Conservation (phyloP, 2,113 vertebrate species). For the Tenrec ecaudatus region DNA sequence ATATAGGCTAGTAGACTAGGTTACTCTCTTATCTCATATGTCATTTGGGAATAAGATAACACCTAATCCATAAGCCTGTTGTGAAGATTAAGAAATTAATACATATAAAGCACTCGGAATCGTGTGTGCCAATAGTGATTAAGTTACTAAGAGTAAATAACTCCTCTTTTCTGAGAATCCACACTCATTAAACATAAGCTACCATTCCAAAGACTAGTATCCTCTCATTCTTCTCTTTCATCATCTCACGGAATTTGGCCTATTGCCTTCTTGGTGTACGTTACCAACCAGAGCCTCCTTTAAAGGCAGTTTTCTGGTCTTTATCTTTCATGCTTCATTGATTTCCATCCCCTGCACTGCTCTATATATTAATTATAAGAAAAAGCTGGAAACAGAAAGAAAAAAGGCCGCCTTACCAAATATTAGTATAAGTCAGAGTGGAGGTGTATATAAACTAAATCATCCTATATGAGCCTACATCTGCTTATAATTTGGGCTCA, state of each 20-base stretch:
- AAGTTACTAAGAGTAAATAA: neutral
- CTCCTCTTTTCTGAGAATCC: neutral
- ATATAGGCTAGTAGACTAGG: neutral
- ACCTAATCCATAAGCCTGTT: neutral
- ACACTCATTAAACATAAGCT: neutral
- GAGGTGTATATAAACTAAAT: neutral
- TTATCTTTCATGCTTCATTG: neutral
- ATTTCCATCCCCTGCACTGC: neutral
- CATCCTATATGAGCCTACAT: neutral
- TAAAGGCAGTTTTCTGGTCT: neutral
- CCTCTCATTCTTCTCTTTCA: neutral
- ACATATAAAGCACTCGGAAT: neutral
- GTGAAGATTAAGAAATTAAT: neutral
- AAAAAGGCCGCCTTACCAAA: neutral
- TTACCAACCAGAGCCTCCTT: neutral
- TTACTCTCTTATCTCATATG: neutral
- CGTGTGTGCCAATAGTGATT: no score
- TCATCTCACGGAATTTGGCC: neutral
- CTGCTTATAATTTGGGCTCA: neutral
- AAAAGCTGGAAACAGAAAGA: neutral
- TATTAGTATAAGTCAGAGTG: neutral
- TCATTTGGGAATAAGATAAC: conserved; percentile 21
- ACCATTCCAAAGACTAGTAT: neutral
- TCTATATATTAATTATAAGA: neutral
- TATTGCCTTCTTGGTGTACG: neutral